Conservation (phyloP, 2,888 invertebrate genomes). For the Rhagophthalmus giganteus region DNA sequence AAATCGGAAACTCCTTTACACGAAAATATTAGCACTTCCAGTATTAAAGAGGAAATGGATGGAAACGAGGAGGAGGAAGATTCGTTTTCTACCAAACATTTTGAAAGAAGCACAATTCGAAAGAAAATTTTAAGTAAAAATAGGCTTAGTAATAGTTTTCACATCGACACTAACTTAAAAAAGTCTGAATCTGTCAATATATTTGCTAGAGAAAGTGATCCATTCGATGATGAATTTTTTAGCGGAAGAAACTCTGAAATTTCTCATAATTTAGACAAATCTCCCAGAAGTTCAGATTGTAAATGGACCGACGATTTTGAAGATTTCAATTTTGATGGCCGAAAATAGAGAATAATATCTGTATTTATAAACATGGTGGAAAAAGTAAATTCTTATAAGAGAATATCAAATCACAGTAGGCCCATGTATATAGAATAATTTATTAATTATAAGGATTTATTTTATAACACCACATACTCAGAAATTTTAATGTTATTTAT, state of each 20-base stretch:
- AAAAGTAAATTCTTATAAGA: conserved; percentile 18
- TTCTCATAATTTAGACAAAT: conserved; percentile 14
- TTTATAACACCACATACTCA: conserved; percentile 3
- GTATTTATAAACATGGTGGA: not conserved
- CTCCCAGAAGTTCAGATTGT: conserved; percentile 45
- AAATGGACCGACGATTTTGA: conserved; percentile 59
- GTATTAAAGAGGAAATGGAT: conserved; percentile 51
- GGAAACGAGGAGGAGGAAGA: conserved; percentile 44
- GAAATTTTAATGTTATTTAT: conserved; percentile 33
- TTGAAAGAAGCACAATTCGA: conserved; percentile 39
- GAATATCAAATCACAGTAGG: conserved; percentile 10
- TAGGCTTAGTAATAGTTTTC: conserved; percentile 37
- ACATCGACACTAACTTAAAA: conserved; percentile 67
- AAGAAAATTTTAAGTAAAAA: conserved; percentile 46
- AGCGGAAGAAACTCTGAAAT: conserved; percentile 44
- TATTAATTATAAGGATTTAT: conserved; percentile 12
- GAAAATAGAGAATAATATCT: conserved; percentile 14
- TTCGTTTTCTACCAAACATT: conserved; percentile 41
- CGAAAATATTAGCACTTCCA: conserved; percentile 42
- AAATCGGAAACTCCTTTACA: conserved; percentile 32
- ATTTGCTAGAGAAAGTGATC: conserved; percentile 82
- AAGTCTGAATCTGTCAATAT: conserved; percentile 91
- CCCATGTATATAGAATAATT: conserved; percentile 9
- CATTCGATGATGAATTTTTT: conserved; percentile 89
- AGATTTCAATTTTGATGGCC: conserved; percentile 45